Evolutionary conservation across 2,888 invertebrate species (phyloP), one percentile per base, ranked within the genome.

Genomic region (Pelosia muscerda): DNA sequence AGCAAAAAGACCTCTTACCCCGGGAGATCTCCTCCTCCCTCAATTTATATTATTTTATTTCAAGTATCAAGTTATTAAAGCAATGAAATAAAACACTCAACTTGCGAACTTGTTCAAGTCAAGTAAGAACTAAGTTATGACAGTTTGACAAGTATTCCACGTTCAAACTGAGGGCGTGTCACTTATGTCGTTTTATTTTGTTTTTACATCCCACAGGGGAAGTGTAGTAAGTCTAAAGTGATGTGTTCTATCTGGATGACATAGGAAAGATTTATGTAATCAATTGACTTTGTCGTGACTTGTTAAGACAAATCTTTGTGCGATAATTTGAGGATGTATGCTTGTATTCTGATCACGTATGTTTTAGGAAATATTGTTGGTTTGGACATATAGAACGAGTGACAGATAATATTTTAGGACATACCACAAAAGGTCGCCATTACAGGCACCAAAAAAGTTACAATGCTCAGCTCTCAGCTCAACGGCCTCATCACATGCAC

Each of bases 111-210:
- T 64, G 42, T 49, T 53, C 58, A 65, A 58, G 49, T 58, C 57
- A 65, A 58, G 49, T 59, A 23, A 59, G 11, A 49, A 63, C 23
- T 56, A 65, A 53, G 65, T 65, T 65, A 58, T 58, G 65, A 58
- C 58, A 59, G 28, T 31, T 58, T 65, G 65, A 57, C 65, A 65
- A 65, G 58, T 65, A 31, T 58, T 49, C 28, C 53, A 57, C n/a
- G 58, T 65, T 49, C n/a, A 57, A 49, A 13, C 57, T 31, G 25
- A 22, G 42, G 3, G 1, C 57, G 26, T 53, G 65, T 31, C 31
- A 22, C 15, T 65, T 58, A 58, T 58, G 25, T 19, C 58, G 49
- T 54, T 59, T 23, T 55, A 25, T 63, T 25, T 23, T 63, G 11
- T 38, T 63, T 58, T 53, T 31, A 13, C 22, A 31, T 53, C 53